Evolutionary conservation across 1,140 invertebrate genomes (phyloP).

Genomic region (Drosophila suzukii): DNA sequence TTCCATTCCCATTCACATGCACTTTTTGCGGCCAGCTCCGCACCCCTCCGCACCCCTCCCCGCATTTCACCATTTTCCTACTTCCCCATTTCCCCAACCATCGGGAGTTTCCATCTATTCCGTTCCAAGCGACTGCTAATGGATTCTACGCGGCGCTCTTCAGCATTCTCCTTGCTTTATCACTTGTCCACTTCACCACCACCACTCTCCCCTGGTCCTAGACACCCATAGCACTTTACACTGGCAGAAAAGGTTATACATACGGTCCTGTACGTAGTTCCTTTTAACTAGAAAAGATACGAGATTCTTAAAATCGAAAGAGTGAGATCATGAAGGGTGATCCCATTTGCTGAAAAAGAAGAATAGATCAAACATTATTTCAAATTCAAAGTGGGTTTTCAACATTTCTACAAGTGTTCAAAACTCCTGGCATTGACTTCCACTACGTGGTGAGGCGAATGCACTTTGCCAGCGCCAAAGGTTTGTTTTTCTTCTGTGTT

Average conservation of each 20-base stretch:
- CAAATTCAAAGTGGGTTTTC: not conserved
- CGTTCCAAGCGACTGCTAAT: constrained; percentile 52
- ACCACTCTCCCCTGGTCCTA: constrained; percentile 7
- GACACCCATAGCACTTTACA: constrained; percentile 20
- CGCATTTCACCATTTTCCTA: constrained; percentile 16
- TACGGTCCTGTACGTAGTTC: not conserved
- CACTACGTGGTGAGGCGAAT: constrained; percentile 57
- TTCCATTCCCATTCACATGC: constrained; percentile 49
- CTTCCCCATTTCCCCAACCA: constrained; percentile 3
- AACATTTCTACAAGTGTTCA: not conserved
- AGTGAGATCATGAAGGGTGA: too few relatives aligned
- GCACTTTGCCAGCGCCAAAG: constrained; percentile 70
- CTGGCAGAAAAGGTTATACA: not conserved
- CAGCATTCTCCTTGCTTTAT: constrained; percentile 55
- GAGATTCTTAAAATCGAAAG: too few relatives aligned
- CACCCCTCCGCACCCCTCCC: not conserved
- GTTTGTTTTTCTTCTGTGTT: constrained; percentile 61
- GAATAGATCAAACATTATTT: not conserved
- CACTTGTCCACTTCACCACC: constrained; percentile 35
- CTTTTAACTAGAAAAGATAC: not conserved
- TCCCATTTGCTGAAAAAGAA: too few relatives aligned
- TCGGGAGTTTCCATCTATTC: not conserved
- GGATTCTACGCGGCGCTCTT: constrained; percentile 52
- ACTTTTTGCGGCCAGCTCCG: constrained; percentile 25
- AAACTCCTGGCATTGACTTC: constrained; percentile 53